These are phyloP conservation scores for Paradoxurus hermaphroditus DNA, from an alignment of 2,113 vertebrate species.

Conservation along the genomic window DNA sequence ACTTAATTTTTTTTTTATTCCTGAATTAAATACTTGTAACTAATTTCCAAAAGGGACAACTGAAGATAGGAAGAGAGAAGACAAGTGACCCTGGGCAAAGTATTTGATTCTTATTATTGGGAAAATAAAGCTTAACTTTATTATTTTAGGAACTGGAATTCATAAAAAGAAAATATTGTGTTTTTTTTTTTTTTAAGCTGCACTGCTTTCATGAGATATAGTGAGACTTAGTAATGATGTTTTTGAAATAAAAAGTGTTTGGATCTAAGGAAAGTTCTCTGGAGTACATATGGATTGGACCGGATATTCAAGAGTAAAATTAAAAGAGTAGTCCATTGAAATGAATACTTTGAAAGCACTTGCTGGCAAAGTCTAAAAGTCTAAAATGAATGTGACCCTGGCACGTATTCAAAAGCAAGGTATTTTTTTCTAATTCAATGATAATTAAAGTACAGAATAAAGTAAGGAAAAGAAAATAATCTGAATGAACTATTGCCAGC, in stretches of 20 bases:
- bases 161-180: conserved; percentile 16
- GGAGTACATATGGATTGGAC: not conserved
- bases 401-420: conserved; percentile 17
- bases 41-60: conserved; percentile 13
- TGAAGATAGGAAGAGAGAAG: not conserved
- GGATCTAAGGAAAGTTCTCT: conserved; percentile 32
- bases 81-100: conserved; percentile 30
- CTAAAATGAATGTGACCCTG: not conserved
- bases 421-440: not conserved
- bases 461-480: not conserved
- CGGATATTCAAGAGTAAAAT: not conserved
- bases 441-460: conserved; percentile 27
- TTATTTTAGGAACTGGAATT: conserved; percentile 57
- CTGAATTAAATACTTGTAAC: conserved; percentile 40
- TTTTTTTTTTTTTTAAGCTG: not conserved
- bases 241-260: conserved; percentile 6
- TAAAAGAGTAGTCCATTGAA: not conserved
- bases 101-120: conserved; percentile 22
- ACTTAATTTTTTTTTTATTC: conserved; percentile 55
- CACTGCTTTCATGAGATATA: conserved; percentile 29
- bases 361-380: not conserved
- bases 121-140: conserved; percentile 35
- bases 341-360: conserved; percentile 24
- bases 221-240: not conserved
- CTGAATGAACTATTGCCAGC: not conserved